Evolutionary conservation across 2,113 vertebrate genomes (phyloP), one percentile per base, ranked within the genome.

Genomic region (Cephalopterus ornatus): DNA sequence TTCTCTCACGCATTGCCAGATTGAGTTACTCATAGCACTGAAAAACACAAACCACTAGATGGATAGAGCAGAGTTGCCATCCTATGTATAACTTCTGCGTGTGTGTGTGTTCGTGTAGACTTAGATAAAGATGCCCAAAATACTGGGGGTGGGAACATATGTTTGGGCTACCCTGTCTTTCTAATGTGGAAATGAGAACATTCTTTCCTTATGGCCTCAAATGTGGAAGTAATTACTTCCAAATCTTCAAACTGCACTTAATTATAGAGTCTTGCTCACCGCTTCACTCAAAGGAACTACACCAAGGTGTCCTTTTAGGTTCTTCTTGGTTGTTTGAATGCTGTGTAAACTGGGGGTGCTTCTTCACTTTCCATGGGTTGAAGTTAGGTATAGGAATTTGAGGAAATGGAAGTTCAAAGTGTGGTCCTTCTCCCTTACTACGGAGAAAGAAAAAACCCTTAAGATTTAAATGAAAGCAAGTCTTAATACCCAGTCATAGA

Each of bases 51-150:
- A 28, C 8, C 23, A 42, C 11, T 77, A 33, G 37, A 27, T 32
- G 83, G 59, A 44, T 15, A 78, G 8, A 78, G 30, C 12, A 44
- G 30, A 75, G 14, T 46, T 91, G 7, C 33, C 20, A 18, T 76
- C 14, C 19, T 53, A 7, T 42, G 5, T 56, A 9, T 83, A 4
- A 24, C 21, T 47, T 46, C 3, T 62, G 6, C 78, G 0, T 68
- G 1, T 16, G 2, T 14, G 6, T 47, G 3, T n/a, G n/a, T n/a
- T n/a, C 7, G 12, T 59, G 9, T 47, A 35, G 37, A 19, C 4
- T 3, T 28, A n/a, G 9, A 44, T 11, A 58, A 68, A 72, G 13
- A 37, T 39, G 6, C 15, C 9, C 9, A 6, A 46, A 71, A 71
- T 16, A 9, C 12, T 42, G 50, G 33, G 5, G 6, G 7, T 61